Conservation (phyloP, 2,888 invertebrate species). For the Drosophila formosana region DNA sequence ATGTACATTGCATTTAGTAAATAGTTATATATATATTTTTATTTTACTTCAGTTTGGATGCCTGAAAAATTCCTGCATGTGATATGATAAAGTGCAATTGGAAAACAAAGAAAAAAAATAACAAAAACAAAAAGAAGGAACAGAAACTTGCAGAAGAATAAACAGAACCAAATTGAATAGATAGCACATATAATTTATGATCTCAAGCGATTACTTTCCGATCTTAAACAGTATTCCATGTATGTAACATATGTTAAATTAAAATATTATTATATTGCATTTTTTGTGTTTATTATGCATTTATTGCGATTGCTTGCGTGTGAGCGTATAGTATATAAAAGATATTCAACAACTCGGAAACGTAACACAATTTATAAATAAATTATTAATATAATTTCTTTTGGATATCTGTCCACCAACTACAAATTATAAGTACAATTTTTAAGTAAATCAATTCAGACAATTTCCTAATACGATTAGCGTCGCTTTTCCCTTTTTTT, state of each 20-base stretch:
- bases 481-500: slow-evolving; percentile 29
- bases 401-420: slow-evolving; percentile 8
- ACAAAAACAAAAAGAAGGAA: slow-evolving; percentile 20
- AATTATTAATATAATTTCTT: slow-evolving; percentile 13
- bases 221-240: slow-evolving; percentile 11
- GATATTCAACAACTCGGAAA: slow-evolving; percentile 5
- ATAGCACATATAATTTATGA: slow-evolving; percentile 21
- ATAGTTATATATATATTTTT: slow-evolving; percentile 28
- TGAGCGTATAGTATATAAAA: background rate
- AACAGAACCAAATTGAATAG: slow-evolving; percentile 8
- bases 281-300: slow-evolving; percentile 21
- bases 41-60: slow-evolving; percentile 38
- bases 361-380: slow-evolving; percentile 9
- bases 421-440: slow-evolving; percentile 19
- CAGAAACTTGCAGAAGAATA: background rate
- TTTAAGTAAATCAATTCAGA: slow-evolving; percentile 6
- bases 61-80: slow-evolving; percentile 64
- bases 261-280: background rate
- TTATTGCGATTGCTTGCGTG: slow-evolving; percentile 16
- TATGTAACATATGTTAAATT: slow-evolving; percentile 1
- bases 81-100: slow-evolving; percentile 65
- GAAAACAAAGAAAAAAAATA: slow-evolving; percentile 8
- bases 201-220: slow-evolving; percentile 13
- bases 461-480: slow-evolving; percentile 25
- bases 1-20: slow-evolving; percentile 32